A percentile compares a stretch with the other conserved stretches of the same genome.
phyloP scores from a whole-genome alignment of 2,797 vertebrate species.

The Hirundo rustica region DNA sequence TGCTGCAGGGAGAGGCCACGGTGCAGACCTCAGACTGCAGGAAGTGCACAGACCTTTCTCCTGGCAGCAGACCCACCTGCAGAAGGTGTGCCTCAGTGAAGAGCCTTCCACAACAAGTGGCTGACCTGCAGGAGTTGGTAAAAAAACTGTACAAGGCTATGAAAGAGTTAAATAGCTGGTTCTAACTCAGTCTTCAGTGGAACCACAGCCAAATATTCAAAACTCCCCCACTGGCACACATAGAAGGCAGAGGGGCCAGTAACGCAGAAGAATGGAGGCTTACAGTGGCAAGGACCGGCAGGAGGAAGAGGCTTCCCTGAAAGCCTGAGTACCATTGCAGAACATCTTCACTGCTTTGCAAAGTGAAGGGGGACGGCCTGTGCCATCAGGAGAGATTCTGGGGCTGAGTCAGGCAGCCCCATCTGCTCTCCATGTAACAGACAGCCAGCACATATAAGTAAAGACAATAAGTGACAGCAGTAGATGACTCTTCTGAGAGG shows the following conservation, averaged over 20 bases:
- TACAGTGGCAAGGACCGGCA: background rate
- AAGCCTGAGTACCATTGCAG: background rate
- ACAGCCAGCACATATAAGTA: no score
- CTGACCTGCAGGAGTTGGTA: background rate
- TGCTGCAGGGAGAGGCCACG: background rate
- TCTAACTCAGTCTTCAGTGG: background rate
- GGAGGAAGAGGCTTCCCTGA: background rate
- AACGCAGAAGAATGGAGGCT: background rate
- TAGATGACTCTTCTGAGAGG: background rate
- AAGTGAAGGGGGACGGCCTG: no score
- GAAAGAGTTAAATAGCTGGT: background rate
- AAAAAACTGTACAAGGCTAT: background rate
- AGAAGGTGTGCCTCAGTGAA: background rate
- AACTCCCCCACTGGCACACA: background rate
- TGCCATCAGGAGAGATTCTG: background rate
- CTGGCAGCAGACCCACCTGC: background rate
- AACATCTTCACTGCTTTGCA: background rate
- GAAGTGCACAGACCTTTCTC: background rate
- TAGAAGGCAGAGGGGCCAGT: rapidly evolving
- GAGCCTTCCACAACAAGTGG: background rate
- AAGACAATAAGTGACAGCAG: background rate
- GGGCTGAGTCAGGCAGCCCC: background rate
- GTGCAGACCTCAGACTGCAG: background rate
- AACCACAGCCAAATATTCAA: background rate
- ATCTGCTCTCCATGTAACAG: background rate